Evolutionary conservation across 1,140 invertebrate species (phyloP).

Genomic region (Oedothorax gibbosus): DNA sequence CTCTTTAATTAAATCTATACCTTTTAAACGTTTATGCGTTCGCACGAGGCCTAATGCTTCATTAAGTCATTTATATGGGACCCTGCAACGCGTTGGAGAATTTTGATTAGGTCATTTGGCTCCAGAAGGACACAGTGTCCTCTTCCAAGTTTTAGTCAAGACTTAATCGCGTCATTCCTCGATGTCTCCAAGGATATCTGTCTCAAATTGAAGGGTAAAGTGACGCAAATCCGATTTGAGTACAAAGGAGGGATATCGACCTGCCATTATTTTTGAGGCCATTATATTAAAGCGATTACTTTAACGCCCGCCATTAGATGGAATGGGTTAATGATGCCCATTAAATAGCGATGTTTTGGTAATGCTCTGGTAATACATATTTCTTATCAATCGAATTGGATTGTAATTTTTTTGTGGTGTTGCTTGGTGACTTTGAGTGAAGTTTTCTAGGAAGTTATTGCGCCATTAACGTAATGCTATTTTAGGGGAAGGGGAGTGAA

Average conservation of each 20-base stretch:
- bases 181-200: constrained; percentile 20
- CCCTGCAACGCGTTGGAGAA: constrained; percentile 28
- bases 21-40: constrained; percentile 40
- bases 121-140: constrained; percentile 6
- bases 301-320: constrained; percentile 37
- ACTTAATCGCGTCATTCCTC: constrained; percentile 32
- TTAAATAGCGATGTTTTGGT: constrained; percentile 44
- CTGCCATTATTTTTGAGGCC: constrained; percentile 37
- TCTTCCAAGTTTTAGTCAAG: constrained; percentile 14
- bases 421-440: too few relatives aligned
- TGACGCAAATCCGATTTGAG: neutral
- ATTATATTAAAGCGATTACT: constrained; percentile 44
- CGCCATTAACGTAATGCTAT: too few relatives aligned
- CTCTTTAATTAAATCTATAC: too few relatives aligned
- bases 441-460: too few relatives aligned
- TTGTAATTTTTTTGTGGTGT: neutral
- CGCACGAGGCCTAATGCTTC: constrained; percentile 31
- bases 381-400: constrained; percentile 25
- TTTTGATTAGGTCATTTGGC: constrained; percentile 47
- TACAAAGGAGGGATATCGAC: constrained; percentile 33
- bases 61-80: constrained; percentile 47
- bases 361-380: constrained; percentile 40
- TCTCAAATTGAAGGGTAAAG: constrained; percentile 3
- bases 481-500: too few relatives aligned
- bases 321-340: constrained; percentile 40